Evolutionary conservation across 2,113 vertebrate species (phyloP), one percentile per base, ranked within the genome.

Genomic region (Phylloscopus trochiloides): DNA sequence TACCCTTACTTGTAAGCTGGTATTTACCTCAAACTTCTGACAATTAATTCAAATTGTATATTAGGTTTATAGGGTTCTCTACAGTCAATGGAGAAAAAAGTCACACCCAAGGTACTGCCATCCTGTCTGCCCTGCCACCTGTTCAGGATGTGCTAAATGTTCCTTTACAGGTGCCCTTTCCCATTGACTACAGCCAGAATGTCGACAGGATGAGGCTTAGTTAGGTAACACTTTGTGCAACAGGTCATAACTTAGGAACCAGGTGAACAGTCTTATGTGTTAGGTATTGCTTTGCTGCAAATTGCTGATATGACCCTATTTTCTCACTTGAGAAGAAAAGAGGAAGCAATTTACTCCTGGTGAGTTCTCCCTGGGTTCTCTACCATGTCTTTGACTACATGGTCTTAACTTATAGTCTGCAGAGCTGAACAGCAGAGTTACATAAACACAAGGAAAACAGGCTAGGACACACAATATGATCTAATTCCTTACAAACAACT

Each of bases 1-100:
- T 43, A 29, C 21, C 24, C 13, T 13, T 34, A 43, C 13, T 29
- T 65, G 4, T 25, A 50, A 31, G 42, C 1, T 66, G 26, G 42
- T 29, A 38, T 62, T 52, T 38, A 50, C 25, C 15, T 83, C 47
- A 26, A 19, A 67, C 54, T 57, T 88, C 58, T 63, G 26, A 48
- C 20, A 47, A 42, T n/a, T 24, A 62, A 91, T 43, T 52, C 38
- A 48, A 50, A 29, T n/a, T 26, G 12, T 16, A 24, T 66, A 26
- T 59, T 59, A 68, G 51, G 10, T 51, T 78, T 25, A 15, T 45
- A 58, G 31, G 9, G 14, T 32, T 25, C 21, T 59, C 65, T 73
- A 31, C 4, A 58, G n/a, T 14, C 31, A 59, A 24, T 0, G 0
- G 38, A 38, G 14, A n/a, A 38, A 65, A 29, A 70, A 20, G 9